Evolutionary conservation across 2,113 vertebrate species (phyloP).

Genomic region (Aegotheles bennettii): DNA sequence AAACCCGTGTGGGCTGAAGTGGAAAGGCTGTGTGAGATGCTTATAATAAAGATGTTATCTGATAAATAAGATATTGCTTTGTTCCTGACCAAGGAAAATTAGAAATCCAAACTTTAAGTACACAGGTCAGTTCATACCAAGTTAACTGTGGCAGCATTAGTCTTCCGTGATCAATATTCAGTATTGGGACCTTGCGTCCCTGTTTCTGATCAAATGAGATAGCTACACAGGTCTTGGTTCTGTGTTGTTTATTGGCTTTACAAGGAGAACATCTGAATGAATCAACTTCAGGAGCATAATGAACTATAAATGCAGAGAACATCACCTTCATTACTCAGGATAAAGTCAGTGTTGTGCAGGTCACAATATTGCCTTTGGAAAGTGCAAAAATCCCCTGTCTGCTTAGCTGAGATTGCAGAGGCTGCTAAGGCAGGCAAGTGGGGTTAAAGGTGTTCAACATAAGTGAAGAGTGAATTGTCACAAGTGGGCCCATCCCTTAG

Average conservation of each 20-base stretch:
- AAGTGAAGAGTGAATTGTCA: background rate
- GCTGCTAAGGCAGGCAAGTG: background rate
- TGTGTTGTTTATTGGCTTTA: background rate
- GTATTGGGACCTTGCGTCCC: background rate
- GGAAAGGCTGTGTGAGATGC: constrained; percentile 32
- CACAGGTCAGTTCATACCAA: background rate
- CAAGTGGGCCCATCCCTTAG: background rate
- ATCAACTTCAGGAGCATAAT: background rate
- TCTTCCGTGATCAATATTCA: background rate
- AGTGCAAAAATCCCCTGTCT: background rate
- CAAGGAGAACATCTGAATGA: background rate
- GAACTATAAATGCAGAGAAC: background rate
- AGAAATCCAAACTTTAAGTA: background rate
- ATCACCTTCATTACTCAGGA: background rate
- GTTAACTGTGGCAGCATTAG: background rate
- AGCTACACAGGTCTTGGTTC: background rate
- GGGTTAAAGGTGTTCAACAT: background rate
- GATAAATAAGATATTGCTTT: background rate
- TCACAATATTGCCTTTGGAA: background rate
- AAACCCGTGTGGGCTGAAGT: constrained; percentile 33
- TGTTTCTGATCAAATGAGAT: background rate
- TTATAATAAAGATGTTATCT: constrained; percentile 65
- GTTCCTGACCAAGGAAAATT: background rate
- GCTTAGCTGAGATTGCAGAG: background rate
- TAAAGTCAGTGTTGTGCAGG: background rate